These are phyloP conservation scores for Urocitellus parryii DNA, from an alignment of 2,113 vertebrate genomes.

Conservation along the genomic window DNA sequence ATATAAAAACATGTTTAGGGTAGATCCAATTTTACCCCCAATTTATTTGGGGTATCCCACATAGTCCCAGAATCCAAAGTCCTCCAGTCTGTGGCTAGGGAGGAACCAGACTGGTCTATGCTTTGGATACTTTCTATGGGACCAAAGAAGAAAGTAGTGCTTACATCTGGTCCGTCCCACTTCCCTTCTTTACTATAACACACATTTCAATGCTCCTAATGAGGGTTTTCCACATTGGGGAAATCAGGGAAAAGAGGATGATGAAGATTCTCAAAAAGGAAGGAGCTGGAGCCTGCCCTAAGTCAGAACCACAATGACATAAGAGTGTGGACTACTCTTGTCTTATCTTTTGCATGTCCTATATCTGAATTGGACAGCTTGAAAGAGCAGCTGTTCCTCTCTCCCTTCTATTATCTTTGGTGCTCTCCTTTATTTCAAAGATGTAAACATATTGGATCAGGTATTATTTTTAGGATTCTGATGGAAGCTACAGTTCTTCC, in stretches of 20 bases:
- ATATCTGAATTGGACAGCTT: background rate
- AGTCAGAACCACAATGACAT: background rate
- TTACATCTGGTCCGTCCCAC: background rate
- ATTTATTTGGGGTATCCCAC: background rate
- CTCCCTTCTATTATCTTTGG: background rate
- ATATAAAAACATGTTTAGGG: background rate
- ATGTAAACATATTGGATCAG: background rate
- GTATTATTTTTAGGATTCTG: background rate
- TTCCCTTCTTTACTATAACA: background rate
- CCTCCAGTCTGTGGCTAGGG: background rate
- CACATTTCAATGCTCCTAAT: background rate
- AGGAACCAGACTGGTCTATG: background rate
- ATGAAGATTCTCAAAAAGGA: slow-evolving; percentile 15
- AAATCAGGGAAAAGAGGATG: background rate
- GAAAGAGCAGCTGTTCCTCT: background rate
- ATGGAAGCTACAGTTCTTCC: background rate
- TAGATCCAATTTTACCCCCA: background rate
- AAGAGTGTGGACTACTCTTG: background rate
- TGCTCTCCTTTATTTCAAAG: background rate
- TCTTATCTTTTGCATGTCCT: background rate
- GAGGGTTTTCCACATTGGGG: background rate
- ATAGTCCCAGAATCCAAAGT: background rate
- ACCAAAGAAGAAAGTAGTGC: background rate
- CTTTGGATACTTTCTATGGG: background rate
- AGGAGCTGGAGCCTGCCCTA: background rate